Base-by-base conservation (phyloP, 2,113 vertebrate genomes). In the Lycocorax pyrrhopterus region DNA sequence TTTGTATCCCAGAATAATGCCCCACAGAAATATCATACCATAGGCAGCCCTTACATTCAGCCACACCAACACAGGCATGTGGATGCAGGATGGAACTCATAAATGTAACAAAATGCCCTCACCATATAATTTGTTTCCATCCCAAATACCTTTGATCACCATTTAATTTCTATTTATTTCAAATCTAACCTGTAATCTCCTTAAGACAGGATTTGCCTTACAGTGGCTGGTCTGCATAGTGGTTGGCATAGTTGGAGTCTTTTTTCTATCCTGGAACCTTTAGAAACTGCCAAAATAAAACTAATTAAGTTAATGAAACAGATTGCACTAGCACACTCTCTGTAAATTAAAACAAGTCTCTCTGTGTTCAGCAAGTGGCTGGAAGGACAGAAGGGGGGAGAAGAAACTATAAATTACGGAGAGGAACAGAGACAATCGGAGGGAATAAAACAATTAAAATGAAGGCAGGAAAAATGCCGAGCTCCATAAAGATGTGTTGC, bases 81-180 rank as follows among this genome's bases (percentile, higher is more conserved):
- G 37, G 17, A 29, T 73, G 25, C 33, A 73, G 52, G 43, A 30
- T 68, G 53, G 46, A 81, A 78, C 14, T 43, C 18, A 0, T 51
- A 55, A 41, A 10, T 41, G 67, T 63, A 80, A 77, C 43, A 66
- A 73, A 83, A 71, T 53, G 2, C 6, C 2, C 16, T 74, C 6
- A 2, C 33, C 52, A 6, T 73, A 3, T 53, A 13, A 1, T 29
- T n/a, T 74, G 79, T 88, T 62, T 6, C 26, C 26, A 55, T 72
- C 43, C 5, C 30, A 49, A 47, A 59, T 72, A 63, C 43, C 6
- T 91, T 86, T 77, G 51, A 67, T 91, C 25, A 69, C 16, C 13
- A 32, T 66, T 87, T 86, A 90, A 80, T 90, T 90, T 91, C 39
- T 93, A 55, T 80, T 96, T 89, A 37, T 89, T 95, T 93, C 72